Conservation (phyloP, 2,888 invertebrate species). For the Pollenia amentaria region DNA sequence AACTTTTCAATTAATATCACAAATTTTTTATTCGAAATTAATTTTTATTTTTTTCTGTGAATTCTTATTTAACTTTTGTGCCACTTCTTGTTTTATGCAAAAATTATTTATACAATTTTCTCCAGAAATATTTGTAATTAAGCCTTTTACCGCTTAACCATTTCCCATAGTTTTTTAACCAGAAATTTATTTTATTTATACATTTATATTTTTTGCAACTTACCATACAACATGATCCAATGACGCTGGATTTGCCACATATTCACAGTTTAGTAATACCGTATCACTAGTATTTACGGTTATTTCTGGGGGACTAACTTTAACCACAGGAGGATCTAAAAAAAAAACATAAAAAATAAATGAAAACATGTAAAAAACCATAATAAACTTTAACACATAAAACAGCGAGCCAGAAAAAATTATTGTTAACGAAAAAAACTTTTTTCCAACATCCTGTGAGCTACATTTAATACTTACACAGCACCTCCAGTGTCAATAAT, state of each 20-base stretch:
- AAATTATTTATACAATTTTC: too few relatives aligned
- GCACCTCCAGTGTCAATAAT: constrained; percentile 90
- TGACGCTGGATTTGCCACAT: constrained; percentile 94
- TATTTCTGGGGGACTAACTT: constrained; percentile 90
- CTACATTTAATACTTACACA: constrained; percentile 88
- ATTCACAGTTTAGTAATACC: constrained; percentile 91
- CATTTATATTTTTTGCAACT: constrained; percentile 85
- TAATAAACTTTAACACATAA: constrained; percentile 14
- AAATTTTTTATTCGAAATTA: too few relatives aligned
- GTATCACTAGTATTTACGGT: constrained; percentile 92
- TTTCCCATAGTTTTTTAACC: not conserved
- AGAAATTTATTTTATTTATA: not conserved
- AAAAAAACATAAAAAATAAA: constrained; percentile 50
- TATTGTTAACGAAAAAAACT: not conserved
- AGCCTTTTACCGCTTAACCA: not conserved
- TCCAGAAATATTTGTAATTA: too few relatives aligned
- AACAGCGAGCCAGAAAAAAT: constrained; percentile 14
- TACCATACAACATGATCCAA: constrained; percentile 92
- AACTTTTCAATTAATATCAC: too few relatives aligned
- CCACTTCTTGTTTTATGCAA: too few relatives aligned
- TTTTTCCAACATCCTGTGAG: not conserved
- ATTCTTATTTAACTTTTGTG: too few relatives aligned
- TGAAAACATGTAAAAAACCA: not conserved
- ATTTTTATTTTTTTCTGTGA: too few relatives aligned
- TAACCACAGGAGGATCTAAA: constrained; percentile 93